A percentile compares a stretch with the other conserved stretches of the same genome.
Evolutionary conservation across 1,140 invertebrate genomes (phyloP).

Genomic region (Dendrolimus kikuchii): DNA sequence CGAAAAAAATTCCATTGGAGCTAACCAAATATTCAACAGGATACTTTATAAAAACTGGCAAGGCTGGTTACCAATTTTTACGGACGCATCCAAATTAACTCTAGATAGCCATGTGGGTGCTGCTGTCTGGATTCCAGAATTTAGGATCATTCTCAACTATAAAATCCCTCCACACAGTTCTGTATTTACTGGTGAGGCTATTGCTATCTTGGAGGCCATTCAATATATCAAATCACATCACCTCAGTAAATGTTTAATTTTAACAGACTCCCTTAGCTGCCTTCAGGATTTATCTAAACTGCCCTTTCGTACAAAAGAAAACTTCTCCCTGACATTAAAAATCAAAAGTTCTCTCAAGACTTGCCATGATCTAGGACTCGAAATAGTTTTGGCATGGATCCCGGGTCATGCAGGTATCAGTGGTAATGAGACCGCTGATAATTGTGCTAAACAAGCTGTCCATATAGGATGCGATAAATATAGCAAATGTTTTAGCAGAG

Average conservation of each 20-base stretch:
- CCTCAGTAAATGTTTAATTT: not conserved
- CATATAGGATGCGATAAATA: too few species aligned
- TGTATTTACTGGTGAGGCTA: not conserved
- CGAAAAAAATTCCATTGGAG: too few species aligned
- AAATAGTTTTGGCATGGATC: too few species aligned
- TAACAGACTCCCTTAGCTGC: not conserved
- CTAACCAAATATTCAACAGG: too few species aligned
- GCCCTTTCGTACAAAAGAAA: not conserved
- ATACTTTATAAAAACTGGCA: too few species aligned
- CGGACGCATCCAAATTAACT: not conserved
- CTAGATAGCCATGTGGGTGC: not conserved
- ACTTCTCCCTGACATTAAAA: not conserved
- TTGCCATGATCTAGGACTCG: too few species aligned
- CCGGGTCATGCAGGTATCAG: too few species aligned
- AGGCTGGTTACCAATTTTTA: not conserved
- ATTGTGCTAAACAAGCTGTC: too few species aligned
- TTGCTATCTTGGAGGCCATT: not conserved
- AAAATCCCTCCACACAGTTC: not conserved
- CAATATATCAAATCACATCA: not conserved
- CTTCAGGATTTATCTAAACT: not conserved
- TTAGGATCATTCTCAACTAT: not conserved
- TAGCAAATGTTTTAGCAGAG: too few species aligned
- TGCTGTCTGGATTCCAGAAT: not conserved
- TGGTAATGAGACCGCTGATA: too few species aligned
- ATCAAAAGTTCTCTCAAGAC: not conserved